Evolutionary conservation across 2,888 invertebrate species (phyloP).

Genomic region (Cantharis lateralis): DNA sequence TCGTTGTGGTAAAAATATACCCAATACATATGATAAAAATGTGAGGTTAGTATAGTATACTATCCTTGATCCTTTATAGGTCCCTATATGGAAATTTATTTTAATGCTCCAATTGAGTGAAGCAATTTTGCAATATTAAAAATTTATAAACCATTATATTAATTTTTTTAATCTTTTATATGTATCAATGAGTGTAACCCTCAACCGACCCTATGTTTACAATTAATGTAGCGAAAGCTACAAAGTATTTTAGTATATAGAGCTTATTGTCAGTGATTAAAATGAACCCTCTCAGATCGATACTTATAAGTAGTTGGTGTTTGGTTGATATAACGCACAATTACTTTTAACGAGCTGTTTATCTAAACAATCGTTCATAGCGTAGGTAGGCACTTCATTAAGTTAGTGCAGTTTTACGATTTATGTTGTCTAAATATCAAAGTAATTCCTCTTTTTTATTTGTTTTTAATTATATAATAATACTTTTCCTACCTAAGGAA

Average conservation of each 20-base stretch:
- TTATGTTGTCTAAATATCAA: background rate
- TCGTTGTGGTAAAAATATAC: background rate
- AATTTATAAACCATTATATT: background rate
- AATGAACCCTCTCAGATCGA: slow-evolving; percentile 1
- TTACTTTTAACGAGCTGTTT: slow-evolving; percentile 7
- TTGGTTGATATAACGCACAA: slow-evolving; percentile 3
- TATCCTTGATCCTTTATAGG: no score
- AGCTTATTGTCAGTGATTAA: slow-evolving; percentile 3
- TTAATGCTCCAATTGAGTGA: background rate
- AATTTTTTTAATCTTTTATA: background rate
- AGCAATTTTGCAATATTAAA: background rate
- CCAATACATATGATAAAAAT: no score
- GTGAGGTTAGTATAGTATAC: no score
- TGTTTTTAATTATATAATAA: background rate
- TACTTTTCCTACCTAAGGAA: no score
- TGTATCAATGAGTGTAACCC: background rate
- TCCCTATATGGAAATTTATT: no score
- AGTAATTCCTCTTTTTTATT: background rate
- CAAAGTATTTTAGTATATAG: background rate
- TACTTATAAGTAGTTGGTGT: background rate
- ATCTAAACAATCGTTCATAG: background rate
- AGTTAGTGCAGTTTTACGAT: background rate
- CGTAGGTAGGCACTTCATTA: background rate
- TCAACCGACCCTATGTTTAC: background rate
- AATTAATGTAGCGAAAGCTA: background rate